Evolutionary conservation across 2,888 invertebrate species (phyloP), one percentile per base, ranked within the genome.

Genomic region (Periphyllus acericola): DNA sequence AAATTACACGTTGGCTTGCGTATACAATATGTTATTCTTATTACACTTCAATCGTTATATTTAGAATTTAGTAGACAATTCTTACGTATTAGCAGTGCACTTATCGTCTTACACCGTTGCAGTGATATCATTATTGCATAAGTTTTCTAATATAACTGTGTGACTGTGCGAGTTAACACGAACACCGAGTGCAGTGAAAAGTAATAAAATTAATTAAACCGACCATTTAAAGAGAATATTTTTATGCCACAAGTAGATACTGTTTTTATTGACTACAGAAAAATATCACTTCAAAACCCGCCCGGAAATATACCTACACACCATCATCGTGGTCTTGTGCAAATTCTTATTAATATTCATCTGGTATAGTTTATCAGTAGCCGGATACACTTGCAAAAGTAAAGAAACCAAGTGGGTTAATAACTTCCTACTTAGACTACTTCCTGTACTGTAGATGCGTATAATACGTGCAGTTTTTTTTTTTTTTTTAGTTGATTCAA

Each of bases 391-490:
- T 17, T 36, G 72, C 72, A 83, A 83, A 72, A 74, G n/a, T 82
- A n/a, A 72, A 72, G 72, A 83, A 52, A 72, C 83, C 72, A 55
- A 82, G 34, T 83, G 83, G 83, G 83, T 83, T 83, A 83, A 83
- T 83, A 74, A 83, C 83, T 83, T 83, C 83, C 83, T 83, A 83
- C 83, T 83, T 83, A 83, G 74, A 60, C n/a, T 29, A 74, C 74
- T 83, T 83, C 83, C 83, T 74, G 71, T 55, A 36, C 29, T 36
- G n/a, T 60, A 55, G 71, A 72, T 82, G 82, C 82, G 52, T 68
- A 68, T 46, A 52, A 25, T 52, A 52, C 46, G 80, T 82, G 82
- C 52, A 32, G 40, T 81, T 46, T 81, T 81, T 60, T 60, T 55
- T 21, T 25, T 66, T 66, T 46, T 68, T 66, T 66, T 32, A 68